These are phyloP conservation scores for Stenodera caucasica DNA, from an alignment of 2,888 invertebrate genomes.

Conservation along the genomic window DNA sequence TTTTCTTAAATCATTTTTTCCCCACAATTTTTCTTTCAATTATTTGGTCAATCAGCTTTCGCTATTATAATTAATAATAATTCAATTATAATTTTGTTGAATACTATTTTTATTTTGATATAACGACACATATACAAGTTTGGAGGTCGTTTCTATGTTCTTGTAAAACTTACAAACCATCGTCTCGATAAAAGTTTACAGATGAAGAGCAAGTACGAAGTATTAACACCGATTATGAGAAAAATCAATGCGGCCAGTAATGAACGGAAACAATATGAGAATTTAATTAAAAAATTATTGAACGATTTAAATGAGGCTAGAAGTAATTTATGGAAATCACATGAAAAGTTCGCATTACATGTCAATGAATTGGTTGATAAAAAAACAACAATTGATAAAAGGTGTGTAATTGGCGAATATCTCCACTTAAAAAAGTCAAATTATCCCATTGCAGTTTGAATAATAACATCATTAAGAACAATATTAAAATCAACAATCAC, in stretches of 20 bases:
- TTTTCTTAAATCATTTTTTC: not conserved
- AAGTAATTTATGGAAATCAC: conserved; percentile 42
- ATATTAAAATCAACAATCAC: not conserved
- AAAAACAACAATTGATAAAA: conserved; percentile 49
- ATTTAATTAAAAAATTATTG: conserved; percentile 46
- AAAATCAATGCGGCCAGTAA: conserved; percentile 48
- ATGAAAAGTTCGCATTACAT: conserved; percentile 43
- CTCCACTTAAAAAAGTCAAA: not conserved
- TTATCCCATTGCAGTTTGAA: not conserved
- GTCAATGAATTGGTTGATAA: conserved; percentile 45
- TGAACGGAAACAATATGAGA: conserved; percentile 48
- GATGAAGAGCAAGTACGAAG: conserved; percentile 54
- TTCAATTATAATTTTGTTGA: too few relatives aligned
- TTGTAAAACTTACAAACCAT: conserved; percentile 2
- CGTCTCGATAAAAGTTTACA: conserved; percentile 47
- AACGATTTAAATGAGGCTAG: conserved; percentile 46
- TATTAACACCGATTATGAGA: conserved; percentile 49
- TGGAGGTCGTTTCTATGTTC: not conserved
- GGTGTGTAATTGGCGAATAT: conserved; percentile 32
- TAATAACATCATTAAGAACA: not conserved
- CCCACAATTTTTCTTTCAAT: not conserved
- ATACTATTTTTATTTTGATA: conserved; percentile 1
- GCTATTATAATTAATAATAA: too few relatives aligned
- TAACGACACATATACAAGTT: not conserved
- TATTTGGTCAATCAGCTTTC: too few relatives aligned